Evolutionary conservation across 2,888 invertebrate species (phyloP).

Genomic region (Polyommatus iphigenia): DNA sequence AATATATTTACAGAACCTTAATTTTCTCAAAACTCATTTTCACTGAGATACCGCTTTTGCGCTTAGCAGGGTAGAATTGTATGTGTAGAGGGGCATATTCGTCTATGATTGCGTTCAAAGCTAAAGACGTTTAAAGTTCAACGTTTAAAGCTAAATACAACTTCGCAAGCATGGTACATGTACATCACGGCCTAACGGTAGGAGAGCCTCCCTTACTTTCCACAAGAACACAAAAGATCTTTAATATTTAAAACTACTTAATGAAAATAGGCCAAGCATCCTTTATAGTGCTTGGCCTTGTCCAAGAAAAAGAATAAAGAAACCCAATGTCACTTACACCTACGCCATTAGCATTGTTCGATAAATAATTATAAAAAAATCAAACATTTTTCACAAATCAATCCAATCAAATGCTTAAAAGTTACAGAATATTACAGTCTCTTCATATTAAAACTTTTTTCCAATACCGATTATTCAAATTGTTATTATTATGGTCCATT

Average conservation of each 20-base stretch:
- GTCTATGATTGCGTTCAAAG: no score
- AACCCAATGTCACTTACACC: not conserved
- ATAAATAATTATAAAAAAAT: not conserved
- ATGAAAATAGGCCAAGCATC: not conserved
- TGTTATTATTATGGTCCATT: not conserved
- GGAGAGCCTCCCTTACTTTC: not conserved
- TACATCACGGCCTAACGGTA: no score
- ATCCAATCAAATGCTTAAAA: not conserved
- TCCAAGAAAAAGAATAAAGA: no score
- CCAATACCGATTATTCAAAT: not conserved
- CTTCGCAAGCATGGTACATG: no score
- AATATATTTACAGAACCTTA: no score
- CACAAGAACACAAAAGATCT: not conserved
- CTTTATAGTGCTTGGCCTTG: not conserved
- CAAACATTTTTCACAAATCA: not conserved
- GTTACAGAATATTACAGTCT: not conserved
- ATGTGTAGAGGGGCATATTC: no score
- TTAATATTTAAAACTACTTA: not conserved
- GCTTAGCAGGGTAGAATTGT: no score
- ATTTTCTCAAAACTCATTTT: no score
- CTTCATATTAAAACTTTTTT: not conserved
- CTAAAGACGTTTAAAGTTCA: no score
- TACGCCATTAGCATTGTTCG: not conserved
- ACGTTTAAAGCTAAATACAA: no score
- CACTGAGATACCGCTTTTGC: no score